Base-by-base conservation (phyloP, 1,140 invertebrate genomes). In the Achatina immaculata region DNA sequence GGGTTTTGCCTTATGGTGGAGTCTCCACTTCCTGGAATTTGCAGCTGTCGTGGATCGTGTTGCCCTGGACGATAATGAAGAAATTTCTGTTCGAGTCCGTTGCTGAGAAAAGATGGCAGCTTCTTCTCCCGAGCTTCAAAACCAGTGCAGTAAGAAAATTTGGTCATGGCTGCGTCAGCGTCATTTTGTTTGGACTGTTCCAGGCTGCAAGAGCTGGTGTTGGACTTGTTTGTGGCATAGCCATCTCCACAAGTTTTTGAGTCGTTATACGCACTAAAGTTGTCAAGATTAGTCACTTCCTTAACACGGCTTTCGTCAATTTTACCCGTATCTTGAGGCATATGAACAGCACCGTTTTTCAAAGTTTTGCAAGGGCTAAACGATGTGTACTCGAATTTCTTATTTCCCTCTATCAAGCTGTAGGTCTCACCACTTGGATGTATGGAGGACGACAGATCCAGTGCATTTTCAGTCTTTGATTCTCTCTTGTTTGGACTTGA, bases 401-500 rank as follows among this genome's bases (percentile, higher is more conserved):
- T 62, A 62, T 31, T 62, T 16, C 28, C 58, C 0, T 62, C 58
- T 9, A 62, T 4, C 16, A 3, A 31, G 31, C 21, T 31, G 9
- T 1, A 6, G n/a, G 58, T 31, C 58, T 31, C n/a, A 6, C 6
- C 28, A 6, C 58, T 28, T 11, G 31, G 31, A 28, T 69, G 6
- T 69, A 21, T 40, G 21, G 36, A 28, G 0, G 68, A 69, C 19
- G 68, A 42, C 6, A 69, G 42, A 42, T 69, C 68, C 40, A 69
- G 21, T 6, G 68, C 68, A 28, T 69, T 69, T 2, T 69, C 68
- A 42, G 2, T 42, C 24, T 42, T 69, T 42, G 28, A 9, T 24
- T 55, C 48, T 9, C 9, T 69, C 4, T 40, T 42, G 4, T 69
- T 24, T 69, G 68, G 68, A 69, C 68, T 69, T 40, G 68, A 69